Evolutionary conservation across 2,888 invertebrate species (phyloP).

Genomic region (Herminia tarsipennalis): DNA sequence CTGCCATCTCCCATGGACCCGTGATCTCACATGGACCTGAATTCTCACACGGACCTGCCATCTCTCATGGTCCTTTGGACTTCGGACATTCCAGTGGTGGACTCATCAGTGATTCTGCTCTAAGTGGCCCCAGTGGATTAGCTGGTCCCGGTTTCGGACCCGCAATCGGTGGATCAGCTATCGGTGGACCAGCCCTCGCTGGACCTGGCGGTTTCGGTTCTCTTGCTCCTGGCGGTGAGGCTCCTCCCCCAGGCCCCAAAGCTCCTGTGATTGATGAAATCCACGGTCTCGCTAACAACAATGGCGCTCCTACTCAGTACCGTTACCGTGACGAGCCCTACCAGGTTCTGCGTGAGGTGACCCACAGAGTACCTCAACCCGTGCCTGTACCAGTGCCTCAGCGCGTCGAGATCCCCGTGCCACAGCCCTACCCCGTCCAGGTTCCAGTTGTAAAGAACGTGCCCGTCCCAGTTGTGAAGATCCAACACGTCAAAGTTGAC

Average conservation of each 20-base stretch:
- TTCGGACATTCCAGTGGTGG: slow-evolving; percentile 2
- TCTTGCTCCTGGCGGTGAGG: slow-evolving; percentile 46
- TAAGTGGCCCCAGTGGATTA: slow-evolving; percentile 4
- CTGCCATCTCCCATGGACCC: slow-evolving; percentile 12
- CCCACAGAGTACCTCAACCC: slow-evolving; percentile 85
- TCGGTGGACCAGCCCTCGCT: slow-evolving; percentile 8
- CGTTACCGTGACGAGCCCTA: slow-evolving; percentile 72
- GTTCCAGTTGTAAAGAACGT: slow-evolving; percentile 83
- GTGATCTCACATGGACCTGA: not conserved
- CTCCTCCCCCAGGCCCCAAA: slow-evolving; percentile 64
- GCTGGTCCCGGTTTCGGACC: not conserved
- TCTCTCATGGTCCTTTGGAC: not conserved
- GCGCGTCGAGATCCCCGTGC: slow-evolving; percentile 81
- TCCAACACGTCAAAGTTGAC: slow-evolving; percentile 83
- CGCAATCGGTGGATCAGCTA: slow-evolving; percentile 9
- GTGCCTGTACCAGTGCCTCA: slow-evolving; percentile 83
- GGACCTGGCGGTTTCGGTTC: slow-evolving; percentile 25
- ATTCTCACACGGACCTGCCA: slow-evolving; percentile 1
- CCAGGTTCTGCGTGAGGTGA: slow-evolving; percentile 75
- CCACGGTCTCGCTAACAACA: slow-evolving; percentile 71
- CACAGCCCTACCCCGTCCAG: slow-evolving; percentile 86
- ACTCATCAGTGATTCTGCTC: not conserved
- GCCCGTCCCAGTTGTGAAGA: slow-evolving; percentile 84
- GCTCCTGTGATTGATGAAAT: slow-evolving; percentile 75
- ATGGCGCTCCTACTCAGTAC: slow-evolving; percentile 76